These are phyloP conservation scores for Scaptomyza polygonia DNA, from an alignment of 2,888 invertebrate genomes.

Conservation along the genomic window DNA sequence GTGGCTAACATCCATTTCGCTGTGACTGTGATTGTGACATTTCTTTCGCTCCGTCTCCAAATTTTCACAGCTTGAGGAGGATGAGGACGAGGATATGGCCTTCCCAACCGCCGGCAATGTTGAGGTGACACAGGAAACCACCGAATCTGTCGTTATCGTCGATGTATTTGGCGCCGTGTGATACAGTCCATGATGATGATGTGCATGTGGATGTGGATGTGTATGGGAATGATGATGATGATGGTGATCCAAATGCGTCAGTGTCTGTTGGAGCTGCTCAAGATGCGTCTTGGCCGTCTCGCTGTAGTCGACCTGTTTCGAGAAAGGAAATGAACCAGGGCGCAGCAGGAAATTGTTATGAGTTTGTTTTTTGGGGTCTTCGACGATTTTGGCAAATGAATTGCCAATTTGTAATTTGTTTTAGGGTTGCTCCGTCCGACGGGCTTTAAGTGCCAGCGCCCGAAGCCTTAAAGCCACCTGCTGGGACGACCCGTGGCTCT, in stretches of 20 bases:
- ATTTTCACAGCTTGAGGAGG: slow-evolving; percentile 62
- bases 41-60: slow-evolving; percentile 74
- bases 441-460: slow-evolving; percentile 49
- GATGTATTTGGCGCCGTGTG: slow-evolving; percentile 69
- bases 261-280: slow-evolving; percentile 75
- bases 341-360: slow-evolving; percentile 82
- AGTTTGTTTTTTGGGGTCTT: slow-evolving; percentile 57
- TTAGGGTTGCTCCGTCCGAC: slow-evolving; percentile 33
- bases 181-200: slow-evolving; percentile 64
- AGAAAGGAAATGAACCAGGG: slow-evolving; percentile 82
- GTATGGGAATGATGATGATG: too few species aligned
- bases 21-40: slow-evolving; percentile 56
- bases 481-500: slow-evolving; percentile 54
- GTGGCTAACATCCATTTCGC: slow-evolving; percentile 68
- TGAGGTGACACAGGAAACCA: slow-evolving; percentile 78
- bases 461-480: slow-evolving; percentile 71
- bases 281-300: slow-evolving; percentile 70
- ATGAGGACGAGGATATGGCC: slow-evolving; percentile 64
- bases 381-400: slow-evolving; percentile 60
- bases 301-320: slow-evolving; percentile 67
- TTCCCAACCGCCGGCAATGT: slow-evolving; percentile 69
- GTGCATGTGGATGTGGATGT: slow-evolving; percentile 21
- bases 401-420: slow-evolving; percentile 53
- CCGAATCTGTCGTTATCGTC: slow-evolving; percentile 75
- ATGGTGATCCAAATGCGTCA: slow-evolving; percentile 71